A percentile compares a stretch with the other conserved stretches of the same genome.
Evolutionary conservation across 2,797 vertebrate species (phyloP).

Genomic region (Centroberyx gerrardi): DNA sequence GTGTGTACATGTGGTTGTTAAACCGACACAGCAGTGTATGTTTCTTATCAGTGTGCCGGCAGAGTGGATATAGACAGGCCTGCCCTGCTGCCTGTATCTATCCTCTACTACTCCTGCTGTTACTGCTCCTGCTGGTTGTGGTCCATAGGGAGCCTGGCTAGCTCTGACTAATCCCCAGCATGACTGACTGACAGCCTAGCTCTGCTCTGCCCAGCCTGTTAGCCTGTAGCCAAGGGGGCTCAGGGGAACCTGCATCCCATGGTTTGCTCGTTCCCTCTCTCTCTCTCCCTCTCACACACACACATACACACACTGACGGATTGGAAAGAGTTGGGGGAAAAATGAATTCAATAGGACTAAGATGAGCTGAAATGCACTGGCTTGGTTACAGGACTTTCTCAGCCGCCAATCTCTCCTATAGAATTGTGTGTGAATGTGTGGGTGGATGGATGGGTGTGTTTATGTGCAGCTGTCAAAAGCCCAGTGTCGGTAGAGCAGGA

Average conservation of each 20-base stretch:
- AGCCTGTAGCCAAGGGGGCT: constrained; percentile 18
- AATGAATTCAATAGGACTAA: constrained; percentile 16
- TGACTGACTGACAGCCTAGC: constrained; percentile 50
- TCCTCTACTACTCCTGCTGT: constrained; percentile 13
- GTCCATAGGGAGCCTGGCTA: constrained; percentile 46
- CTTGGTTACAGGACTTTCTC: constrained; percentile 6
- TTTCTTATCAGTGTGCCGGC: constrained; percentile 14
- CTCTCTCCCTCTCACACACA: not conserved
- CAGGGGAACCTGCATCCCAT: constrained; percentile 4
- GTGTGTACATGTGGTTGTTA: not conserved
- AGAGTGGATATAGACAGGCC: constrained; percentile 2
- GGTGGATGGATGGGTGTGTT: constrained; percentile 3
- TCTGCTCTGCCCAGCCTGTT: constrained; percentile 25
- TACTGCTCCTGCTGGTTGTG: constrained; percentile 14
- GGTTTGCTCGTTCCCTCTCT: constrained; percentile 21
- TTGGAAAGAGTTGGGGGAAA: constrained; percentile 16
- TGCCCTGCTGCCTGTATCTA: constrained; percentile 15
- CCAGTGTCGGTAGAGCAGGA: not conserved
- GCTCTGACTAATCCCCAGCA: constrained; percentile 53
- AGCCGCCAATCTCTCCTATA: not conserved
- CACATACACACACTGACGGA: constrained; percentile 17
- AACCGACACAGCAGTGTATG: not conserved
- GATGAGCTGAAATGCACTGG: constrained; percentile 8
- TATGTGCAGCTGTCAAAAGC: not conserved
- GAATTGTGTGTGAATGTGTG: constrained; percentile 3